Percentiles rank a stretch among this genome's conserved stretches.
Conservation (phyloP, 2,113 vertebrate species). For the Oncorhynchus kisutch region DNA sequence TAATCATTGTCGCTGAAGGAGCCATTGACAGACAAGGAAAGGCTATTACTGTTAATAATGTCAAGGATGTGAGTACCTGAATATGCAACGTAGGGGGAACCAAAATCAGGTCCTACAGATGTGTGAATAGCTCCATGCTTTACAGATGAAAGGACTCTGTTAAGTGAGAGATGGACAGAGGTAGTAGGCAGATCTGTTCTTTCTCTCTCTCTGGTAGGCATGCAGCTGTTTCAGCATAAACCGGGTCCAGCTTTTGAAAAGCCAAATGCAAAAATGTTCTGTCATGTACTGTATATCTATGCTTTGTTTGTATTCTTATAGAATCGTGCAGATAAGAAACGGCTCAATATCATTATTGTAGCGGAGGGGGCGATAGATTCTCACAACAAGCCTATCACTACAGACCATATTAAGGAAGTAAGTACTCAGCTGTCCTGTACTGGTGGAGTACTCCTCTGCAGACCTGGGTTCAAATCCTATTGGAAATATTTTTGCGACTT, state of each 20-base stretch:
- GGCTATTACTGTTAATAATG: conserved; percentile 74
- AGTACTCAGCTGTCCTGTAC: conserved; percentile 64
- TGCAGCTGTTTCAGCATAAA: neutral
- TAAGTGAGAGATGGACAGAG: neutral
- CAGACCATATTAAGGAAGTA: conserved; percentile 91
- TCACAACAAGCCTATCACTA: conserved; percentile 86
- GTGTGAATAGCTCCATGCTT: conserved; percentile 20
- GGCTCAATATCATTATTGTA: conserved; percentile 84
- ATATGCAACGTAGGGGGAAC: conserved; percentile 45
- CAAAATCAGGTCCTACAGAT: conserved; percentile 68
- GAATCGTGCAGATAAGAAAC: conserved; percentile 80
- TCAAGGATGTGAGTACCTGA: conserved; percentile 78
- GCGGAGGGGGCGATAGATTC: conserved; percentile 88
- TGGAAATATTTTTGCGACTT: no score
- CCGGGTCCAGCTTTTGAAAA: conserved; percentile 34
- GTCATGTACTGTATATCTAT: conserved; percentile 35
- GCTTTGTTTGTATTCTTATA: conserved; percentile 41
- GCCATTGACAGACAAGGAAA: conserved; percentile 85
- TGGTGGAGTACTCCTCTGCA: neutral
- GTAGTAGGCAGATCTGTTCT: neutral
- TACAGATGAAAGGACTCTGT: neutral
- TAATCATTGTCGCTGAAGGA: conserved; percentile 83
- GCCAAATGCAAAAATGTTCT: conserved; percentile 40
- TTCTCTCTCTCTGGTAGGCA: neutral
- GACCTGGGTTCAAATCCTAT: no score